These are phyloP conservation scores for Pelecanus crispus DNA, from an alignment of 2,113 vertebrate species.

Conservation along the genomic window DNA sequence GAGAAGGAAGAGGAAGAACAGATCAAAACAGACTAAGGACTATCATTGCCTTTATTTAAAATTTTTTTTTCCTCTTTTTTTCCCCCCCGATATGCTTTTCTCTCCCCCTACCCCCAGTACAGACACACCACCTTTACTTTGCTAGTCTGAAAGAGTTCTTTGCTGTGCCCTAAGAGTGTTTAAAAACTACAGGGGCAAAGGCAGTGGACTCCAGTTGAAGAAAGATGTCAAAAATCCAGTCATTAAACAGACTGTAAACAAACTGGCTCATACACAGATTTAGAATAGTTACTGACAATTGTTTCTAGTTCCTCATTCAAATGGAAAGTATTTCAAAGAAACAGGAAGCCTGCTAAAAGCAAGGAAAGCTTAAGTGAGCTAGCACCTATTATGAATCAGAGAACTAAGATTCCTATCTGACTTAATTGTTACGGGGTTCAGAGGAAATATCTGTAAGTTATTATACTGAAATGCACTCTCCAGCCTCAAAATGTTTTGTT, in stretches of 20 bases:
- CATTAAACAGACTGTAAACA: background rate
- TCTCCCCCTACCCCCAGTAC: background rate
- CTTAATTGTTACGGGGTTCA: constrained; percentile 1
- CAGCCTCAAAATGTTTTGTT: constrained; percentile 4
- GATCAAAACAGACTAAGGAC: background rate
- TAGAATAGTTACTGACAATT: constrained; percentile 29
- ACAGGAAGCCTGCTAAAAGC: constrained; percentile 38
- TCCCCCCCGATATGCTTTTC: background rate
- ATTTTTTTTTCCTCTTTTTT: background rate
- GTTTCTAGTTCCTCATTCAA: constrained; percentile 7
- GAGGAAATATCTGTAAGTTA: background rate
- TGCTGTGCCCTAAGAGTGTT: background rate
- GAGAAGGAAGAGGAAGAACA: background rate
- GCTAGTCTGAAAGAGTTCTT: background rate
- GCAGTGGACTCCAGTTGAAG: background rate
- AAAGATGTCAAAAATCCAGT: background rate
- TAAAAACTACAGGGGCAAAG: background rate
- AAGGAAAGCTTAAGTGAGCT: background rate
- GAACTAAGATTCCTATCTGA: constrained; percentile 32
- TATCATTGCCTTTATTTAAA: too few species aligned
- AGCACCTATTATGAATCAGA: constrained; percentile 22
- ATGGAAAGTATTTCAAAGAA: constrained; percentile 16
- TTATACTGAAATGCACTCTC: background rate
- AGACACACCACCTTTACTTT: background rate
- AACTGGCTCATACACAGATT: background rate